phyloP scores from a whole-genome alignment of 2,888 invertebrate species.

The Lepidocyrtoides sp. region DNA sequence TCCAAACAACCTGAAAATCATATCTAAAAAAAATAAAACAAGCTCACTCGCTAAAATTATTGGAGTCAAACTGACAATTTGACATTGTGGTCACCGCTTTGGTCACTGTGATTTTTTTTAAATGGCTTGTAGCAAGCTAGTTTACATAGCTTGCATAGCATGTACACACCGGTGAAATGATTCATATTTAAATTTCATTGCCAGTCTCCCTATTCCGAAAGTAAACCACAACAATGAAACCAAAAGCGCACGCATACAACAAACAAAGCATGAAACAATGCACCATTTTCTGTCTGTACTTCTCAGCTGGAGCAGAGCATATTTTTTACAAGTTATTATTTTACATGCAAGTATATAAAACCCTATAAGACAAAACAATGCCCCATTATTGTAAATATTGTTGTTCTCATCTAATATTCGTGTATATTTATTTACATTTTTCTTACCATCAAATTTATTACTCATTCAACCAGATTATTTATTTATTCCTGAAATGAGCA shows the following conservation, averaged over 20 bases:
- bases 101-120: constrained; percentile 8
- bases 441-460: constrained; percentile 57
- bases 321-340: constrained; percentile 6
- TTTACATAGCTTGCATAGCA: neutral
- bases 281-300: neutral
- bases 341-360: neutral
- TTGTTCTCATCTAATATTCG: constrained; percentile 68
- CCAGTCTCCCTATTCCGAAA: neutral
- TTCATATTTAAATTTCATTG: constrained; percentile 1
- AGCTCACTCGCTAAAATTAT: too few relatives aligned
- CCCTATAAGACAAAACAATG: constrained; percentile 42
- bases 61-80: constrained; percentile 55
- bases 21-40: too few relatives aligned
- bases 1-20: neutral
- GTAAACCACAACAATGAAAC: constrained; percentile 50
- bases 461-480: constrained; percentile 73
- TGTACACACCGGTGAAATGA: neutral
- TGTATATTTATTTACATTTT: constrained; percentile 49
- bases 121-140: neutral
- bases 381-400: constrained; percentile 45
- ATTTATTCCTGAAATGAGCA: constrained; percentile 51
- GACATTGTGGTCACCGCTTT: constrained; percentile 54
- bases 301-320: constrained; percentile 60
- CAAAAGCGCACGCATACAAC: constrained; percentile 32
- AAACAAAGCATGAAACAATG: constrained; percentile 27